Conservation (phyloP, 37 sponge, comb jelly and placozoan species). For the Haliclona indistincta region DNA sequence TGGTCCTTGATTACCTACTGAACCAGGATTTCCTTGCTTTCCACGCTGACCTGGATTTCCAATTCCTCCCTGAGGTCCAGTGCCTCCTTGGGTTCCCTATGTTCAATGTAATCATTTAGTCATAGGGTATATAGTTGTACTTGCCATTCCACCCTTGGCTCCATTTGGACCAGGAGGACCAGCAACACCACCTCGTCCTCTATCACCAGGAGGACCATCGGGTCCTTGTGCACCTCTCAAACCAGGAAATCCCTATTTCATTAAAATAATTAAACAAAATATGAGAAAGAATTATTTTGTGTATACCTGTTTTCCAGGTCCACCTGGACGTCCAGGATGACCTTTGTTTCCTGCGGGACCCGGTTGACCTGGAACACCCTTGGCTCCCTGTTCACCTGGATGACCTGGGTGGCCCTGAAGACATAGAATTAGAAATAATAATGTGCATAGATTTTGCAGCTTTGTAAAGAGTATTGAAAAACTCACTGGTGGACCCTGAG, state of each 20-base stretch:
- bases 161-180: slow-evolving; percentile 51
- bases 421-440: background rate
- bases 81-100: slow-evolving; percentile 49
- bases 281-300: background rate
- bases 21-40: slow-evolving; percentile 48
- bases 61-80: slow-evolving; percentile 44
- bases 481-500: slow-evolving; percentile 34
- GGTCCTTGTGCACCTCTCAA: slow-evolving; percentile 13
- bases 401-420: slow-evolving; percentile 59
- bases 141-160: background rate
- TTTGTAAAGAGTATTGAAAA: background rate
- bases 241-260: slow-evolving; percentile 17
- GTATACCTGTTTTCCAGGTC: slow-evolving; percentile 28
- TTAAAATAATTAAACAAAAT: background rate
- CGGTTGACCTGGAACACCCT: slow-evolving; percentile 49
- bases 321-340: slow-evolving; percentile 33
- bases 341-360: slow-evolving; percentile 52
- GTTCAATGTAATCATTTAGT: background rate
- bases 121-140: background rate
- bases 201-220: background rate
- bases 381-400: slow-evolving; percentile 44
- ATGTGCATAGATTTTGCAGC: background rate
- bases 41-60: slow-evolving; percentile 56
- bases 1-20: slow-evolving; percentile 54
- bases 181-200: slow-evolving; percentile 37